Evolutionary conservation across 30 jellyfish, hydroid and myxozoan genomes (phyloP).

Genomic region (Haliclystus octoradiatus): DNA sequence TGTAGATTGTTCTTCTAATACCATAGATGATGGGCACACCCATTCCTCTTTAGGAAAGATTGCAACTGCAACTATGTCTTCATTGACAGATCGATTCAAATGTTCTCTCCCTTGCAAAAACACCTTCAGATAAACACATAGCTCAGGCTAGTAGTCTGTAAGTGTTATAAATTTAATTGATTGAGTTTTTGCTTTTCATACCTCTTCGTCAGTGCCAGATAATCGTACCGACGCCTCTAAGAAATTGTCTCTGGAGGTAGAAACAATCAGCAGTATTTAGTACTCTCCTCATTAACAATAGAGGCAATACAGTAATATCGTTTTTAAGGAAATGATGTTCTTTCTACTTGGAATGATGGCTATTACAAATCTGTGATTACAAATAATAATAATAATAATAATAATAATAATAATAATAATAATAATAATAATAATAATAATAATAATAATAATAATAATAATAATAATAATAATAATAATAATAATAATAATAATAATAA

Average conservation of each 20-base stretch:
- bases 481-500: too few species aligned
- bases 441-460: too few species aligned
- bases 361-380: too few species aligned
- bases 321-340: too few species aligned
- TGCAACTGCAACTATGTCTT: constrained; percentile 89
- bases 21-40: constrained; percentile 77
- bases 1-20: constrained; percentile 69
- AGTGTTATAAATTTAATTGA: not conserved
- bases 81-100: constrained; percentile 78
- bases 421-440: too few species aligned
- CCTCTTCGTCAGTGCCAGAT: constrained; percentile 68
- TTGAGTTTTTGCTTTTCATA: constrained; percentile 14
- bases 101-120: constrained; percentile 84
- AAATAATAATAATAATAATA: too few species aligned
- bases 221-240: constrained; percentile 78
- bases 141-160: not conserved
- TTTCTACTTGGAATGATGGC: too few species aligned
- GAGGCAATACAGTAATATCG: too few species aligned
- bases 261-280: too few species aligned
- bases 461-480: too few species aligned
- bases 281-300: too few species aligned
- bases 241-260: constrained; percentile 76
- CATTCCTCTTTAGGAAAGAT: constrained; percentile 69
- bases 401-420: too few species aligned
- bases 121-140: constrained; percentile 25